These are phyloP conservation scores for Sebastolobus altivelis DNA, from an alignment of 2,797 vertebrate genomes.

Conservation along the genomic window DNA sequence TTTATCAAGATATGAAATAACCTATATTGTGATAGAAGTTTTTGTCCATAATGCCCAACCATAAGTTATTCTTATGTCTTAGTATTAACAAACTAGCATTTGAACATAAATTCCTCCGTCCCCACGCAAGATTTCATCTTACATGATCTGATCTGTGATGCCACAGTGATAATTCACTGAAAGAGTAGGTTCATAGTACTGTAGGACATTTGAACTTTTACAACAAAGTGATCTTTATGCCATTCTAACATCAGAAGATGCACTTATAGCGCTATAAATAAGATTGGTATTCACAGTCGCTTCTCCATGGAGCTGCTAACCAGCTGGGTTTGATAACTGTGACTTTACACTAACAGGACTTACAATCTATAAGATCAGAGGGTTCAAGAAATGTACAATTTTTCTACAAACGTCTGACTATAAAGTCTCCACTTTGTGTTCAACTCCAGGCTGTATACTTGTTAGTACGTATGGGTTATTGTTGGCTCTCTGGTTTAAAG, in stretches of 20 bases:
- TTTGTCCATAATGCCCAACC: too few relatives aligned
- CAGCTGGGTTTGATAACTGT: background rate
- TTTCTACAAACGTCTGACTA: background rate
- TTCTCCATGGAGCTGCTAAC: background rate
- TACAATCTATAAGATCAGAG: background rate
- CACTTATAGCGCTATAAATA: background rate
- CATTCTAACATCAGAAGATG: background rate
- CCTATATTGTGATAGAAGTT: too few relatives aligned
- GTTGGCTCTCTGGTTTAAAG: background rate
- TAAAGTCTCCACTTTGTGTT: background rate
- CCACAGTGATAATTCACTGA: background rate
- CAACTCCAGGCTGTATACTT: background rate
- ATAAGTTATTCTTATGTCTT: background rate
- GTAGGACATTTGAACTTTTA: background rate
- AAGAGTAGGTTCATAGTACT: background rate
- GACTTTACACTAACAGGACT: background rate
- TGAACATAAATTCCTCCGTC: background rate
- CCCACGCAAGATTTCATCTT: background rate
- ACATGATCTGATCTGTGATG: background rate
- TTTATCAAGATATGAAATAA: too few relatives aligned
- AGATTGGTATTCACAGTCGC: background rate
- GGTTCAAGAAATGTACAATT: background rate
- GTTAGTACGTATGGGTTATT: background rate
- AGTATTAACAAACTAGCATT: background rate
- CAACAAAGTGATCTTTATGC: conserved; percentile 19